A percentile compares a stretch with the other conserved stretches of the same genome.
Evolutionary conservation across 37 sponge, comb jelly and placozoan species (phyloP).

Genomic region (Hormiphora californensis): DNA sequence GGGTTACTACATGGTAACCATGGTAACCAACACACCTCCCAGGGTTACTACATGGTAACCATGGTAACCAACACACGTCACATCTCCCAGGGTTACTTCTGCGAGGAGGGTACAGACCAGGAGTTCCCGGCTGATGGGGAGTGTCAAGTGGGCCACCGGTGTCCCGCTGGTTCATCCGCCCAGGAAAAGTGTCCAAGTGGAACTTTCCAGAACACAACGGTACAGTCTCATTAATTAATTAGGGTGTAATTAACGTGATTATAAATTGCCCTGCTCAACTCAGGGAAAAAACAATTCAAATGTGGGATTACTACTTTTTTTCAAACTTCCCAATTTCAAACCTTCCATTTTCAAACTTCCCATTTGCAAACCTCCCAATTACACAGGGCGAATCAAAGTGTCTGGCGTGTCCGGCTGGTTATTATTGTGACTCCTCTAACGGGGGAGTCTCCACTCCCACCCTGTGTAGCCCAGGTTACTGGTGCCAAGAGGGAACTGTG

Average conservation of each 20-base stretch:
- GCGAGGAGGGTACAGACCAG: neutral
- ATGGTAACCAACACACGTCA: no score
- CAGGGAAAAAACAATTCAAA: no score
- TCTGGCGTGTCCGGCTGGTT: conserved; percentile 47
- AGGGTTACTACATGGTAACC: no score
- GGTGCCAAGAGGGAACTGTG: neutral
- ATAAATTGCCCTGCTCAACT: no score
- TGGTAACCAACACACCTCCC: no score
- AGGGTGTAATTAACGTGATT: no score
- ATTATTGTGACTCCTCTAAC: conserved; percentile 43
- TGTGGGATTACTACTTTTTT: no score
- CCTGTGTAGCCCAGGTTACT: neutral
- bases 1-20: no score
- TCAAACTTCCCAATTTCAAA: no score
- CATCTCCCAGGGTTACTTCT: conserved; percentile 5
- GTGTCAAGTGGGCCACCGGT: neutral
- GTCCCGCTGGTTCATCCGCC: neutral
- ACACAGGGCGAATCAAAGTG: neutral
- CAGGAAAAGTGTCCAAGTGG: conserved; percentile 28
- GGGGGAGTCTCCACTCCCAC: neutral
- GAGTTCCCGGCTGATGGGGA: neutral
- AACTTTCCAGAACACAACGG: neutral
- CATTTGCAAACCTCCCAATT: conserved; percentile 21
- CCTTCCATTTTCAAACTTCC: no score
- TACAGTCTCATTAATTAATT: no score